Conservation (phyloP, 1,140 invertebrate genomes). For the Atopsyche davidsoni region DNA sequence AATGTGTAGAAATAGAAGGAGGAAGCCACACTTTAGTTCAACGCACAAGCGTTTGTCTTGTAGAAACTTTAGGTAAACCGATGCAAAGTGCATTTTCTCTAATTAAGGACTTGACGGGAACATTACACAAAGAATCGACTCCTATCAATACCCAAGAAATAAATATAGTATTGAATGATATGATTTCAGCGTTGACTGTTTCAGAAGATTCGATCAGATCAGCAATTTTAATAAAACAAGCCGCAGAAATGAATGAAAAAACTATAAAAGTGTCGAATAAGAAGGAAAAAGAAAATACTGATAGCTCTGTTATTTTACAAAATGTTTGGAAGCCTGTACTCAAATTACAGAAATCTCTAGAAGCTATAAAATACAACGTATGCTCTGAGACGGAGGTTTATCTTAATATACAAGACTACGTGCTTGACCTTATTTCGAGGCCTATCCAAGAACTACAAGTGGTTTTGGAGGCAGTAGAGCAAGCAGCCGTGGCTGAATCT, state of each 20-base stretch:
- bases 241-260: slow-evolving; percentile 39
- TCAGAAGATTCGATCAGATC: slow-evolving; percentile 48
- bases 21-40: slow-evolving; percentile 58
- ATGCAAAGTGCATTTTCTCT: slow-evolving; percentile 47
- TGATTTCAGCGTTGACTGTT: slow-evolving; percentile 45
- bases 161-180: slow-evolving; percentile 42
- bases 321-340: slow-evolving; percentile 38
- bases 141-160: slow-evolving; percentile 34
- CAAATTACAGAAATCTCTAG: slow-evolving; percentile 41
- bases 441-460: slow-evolving; percentile 41
- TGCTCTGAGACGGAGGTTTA: slow-evolving; percentile 38
- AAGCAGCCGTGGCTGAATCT: slow-evolving; percentile 40
- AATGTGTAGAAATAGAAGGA: slow-evolving; percentile 60
- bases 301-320: slow-evolving; percentile 30
- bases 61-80: slow-evolving; percentile 51
- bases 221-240: slow-evolving; percentile 44
- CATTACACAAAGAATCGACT: slow-evolving; percentile 15
- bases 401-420: slow-evolving; percentile 39
- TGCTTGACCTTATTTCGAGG: slow-evolving; percentile 44
- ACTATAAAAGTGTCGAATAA: slow-evolving; percentile 20
- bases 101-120: slow-evolving; percentile 39
- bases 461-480: slow-evolving; percentile 39
- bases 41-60: slow-evolving; percentile 55
- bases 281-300: slow-evolving; percentile 15
- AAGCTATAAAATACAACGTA: slow-evolving; percentile 41